Conservation (phyloP, 2,888 invertebrate genomes). For the Ecliptopera silaceata region DNA sequence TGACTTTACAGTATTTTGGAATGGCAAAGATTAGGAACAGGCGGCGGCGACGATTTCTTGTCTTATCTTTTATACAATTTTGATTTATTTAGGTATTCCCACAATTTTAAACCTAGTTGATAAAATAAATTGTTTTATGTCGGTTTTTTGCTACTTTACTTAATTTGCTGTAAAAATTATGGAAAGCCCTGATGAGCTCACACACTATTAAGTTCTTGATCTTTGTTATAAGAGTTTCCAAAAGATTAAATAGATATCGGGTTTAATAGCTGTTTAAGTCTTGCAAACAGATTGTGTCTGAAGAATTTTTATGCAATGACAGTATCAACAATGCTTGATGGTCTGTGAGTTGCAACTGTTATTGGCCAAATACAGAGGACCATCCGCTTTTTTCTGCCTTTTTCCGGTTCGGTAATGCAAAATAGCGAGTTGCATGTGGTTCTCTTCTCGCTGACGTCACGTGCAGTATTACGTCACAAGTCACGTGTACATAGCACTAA, state of each 20-base stretch:
- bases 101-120: background rate
- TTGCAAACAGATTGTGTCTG: too few relatives aligned
- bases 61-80: slow-evolving; percentile 3
- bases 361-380: too few relatives aligned
- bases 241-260: too few relatives aligned
- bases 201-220: background rate
- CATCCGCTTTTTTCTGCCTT: too few relatives aligned
- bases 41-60: background rate
- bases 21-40: background rate
- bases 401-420: too few relatives aligned
- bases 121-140: slow-evolving; percentile 1
- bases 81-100: slow-evolving; percentile 1
- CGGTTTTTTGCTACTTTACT: background rate
- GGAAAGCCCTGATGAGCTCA: background rate
- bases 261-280: too few relatives aligned
- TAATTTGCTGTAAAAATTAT: background rate
- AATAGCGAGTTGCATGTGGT: slow-evolving; percentile 24
- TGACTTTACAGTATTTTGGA: too few relatives aligned
- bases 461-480: slow-evolving; percentile 13
- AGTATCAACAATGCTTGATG: too few relatives aligned
- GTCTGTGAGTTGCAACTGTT: too few relatives aligned
- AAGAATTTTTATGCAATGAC: too few relatives aligned
- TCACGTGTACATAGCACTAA: slow-evolving; percentile 36
- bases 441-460: slow-evolving; percentile 27
- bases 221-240: too few relatives aligned